Percentiles rank a stretch among this genome's conserved stretches.
These are phyloP conservation scores for Oxyura jamaicensis DNA, from an alignment of 2,113 vertebrate genomes.

Conservation along the genomic window DNA sequence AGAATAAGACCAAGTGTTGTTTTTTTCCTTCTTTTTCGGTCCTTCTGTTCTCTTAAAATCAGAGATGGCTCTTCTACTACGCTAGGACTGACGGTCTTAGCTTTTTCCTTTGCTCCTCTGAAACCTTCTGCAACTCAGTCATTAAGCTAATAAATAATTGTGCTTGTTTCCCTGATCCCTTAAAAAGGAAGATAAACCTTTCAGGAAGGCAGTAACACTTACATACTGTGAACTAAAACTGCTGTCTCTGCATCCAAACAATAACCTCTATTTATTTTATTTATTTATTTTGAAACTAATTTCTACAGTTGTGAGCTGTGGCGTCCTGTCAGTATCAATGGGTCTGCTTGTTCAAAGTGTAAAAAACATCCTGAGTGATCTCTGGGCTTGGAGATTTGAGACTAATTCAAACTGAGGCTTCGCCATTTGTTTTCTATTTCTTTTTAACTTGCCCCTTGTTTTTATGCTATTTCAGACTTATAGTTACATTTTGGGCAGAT, in stretches of 20 bases:
- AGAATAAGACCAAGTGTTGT: neutral
- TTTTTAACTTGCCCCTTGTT: neutral
- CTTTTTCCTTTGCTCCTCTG: neutral
- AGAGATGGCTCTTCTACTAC: neutral
- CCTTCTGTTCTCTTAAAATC: neutral
- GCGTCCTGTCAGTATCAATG: neutral
- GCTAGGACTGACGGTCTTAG: neutral
- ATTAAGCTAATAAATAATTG: neutral
- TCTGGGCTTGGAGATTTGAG: neutral
- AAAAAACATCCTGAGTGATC: neutral
- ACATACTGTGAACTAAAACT: neutral
- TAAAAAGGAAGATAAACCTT: neutral
- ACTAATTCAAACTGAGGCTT: neutral
- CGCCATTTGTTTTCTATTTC: neutral
- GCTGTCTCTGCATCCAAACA: neutral
- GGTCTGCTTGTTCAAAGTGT: neutral
- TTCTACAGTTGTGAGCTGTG: neutral
- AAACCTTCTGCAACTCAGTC: neutral
- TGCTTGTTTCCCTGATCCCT: neutral
- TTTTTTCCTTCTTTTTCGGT: neutral
- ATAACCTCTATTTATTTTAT: neutral
- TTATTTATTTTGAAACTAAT: neutral
- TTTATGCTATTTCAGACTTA: neutral
- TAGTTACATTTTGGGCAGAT: neutral
- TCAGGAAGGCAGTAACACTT: neutral